Percentiles rank a stretch among this genome's conserved stretches.
phyloP scores from a whole-genome alignment of 2,113 vertebrate species.

The Speoplatyrhinus poulsoni region DNA sequence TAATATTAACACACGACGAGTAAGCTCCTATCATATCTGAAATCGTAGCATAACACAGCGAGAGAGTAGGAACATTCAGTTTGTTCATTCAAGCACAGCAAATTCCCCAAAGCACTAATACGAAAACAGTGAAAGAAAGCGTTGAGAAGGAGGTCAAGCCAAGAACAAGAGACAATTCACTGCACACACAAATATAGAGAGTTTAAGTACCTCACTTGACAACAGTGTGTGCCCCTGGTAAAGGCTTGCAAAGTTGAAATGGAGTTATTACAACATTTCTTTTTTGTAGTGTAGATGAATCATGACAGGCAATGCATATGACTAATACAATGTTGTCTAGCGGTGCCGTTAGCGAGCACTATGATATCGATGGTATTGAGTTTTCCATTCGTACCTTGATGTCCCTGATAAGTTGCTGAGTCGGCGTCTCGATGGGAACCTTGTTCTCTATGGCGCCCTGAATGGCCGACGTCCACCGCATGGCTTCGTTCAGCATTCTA shows the following conservation, averaged over 20 bases:
- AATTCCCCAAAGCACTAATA: slow-evolving; percentile 4
- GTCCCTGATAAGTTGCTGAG: slow-evolving; percentile 91
- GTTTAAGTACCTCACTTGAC: slow-evolving; percentile 73
- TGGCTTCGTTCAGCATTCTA: slow-evolving; percentile 88
- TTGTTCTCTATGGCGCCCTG: slow-evolving; percentile 92
- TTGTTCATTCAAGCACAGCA: neutral
- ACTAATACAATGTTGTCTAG: neutral
- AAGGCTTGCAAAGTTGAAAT: slow-evolving; percentile 65
- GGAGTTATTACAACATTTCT: slow-evolving; percentile 7
- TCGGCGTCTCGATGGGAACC: slow-evolving; percentile 91
- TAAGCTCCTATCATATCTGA: too few species aligned
- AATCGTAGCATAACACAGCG: too few species aligned
- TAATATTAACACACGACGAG: neutral
- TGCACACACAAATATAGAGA: slow-evolving; percentile 55
- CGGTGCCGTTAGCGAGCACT: neutral
- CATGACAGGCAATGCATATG: neutral
- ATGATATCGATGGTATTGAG: neutral
- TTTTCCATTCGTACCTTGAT: slow-evolving; percentile 81
- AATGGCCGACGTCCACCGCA: slow-evolving; percentile 89
- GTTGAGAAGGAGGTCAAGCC: slow-evolving; percentile 2
- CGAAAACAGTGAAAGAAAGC: neutral
- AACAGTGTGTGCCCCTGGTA: slow-evolving; percentile 65
- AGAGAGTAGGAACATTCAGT: too few species aligned
- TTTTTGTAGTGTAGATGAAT: neutral
- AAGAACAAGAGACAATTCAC: slow-evolving; percentile 27